Percentiles rank a stretch among this genome's conserved stretches.
These are phyloP conservation scores for Chaenocephalus aceratus DNA, from an alignment of 2,113 vertebrate genomes.

Conservation along the genomic window DNA sequence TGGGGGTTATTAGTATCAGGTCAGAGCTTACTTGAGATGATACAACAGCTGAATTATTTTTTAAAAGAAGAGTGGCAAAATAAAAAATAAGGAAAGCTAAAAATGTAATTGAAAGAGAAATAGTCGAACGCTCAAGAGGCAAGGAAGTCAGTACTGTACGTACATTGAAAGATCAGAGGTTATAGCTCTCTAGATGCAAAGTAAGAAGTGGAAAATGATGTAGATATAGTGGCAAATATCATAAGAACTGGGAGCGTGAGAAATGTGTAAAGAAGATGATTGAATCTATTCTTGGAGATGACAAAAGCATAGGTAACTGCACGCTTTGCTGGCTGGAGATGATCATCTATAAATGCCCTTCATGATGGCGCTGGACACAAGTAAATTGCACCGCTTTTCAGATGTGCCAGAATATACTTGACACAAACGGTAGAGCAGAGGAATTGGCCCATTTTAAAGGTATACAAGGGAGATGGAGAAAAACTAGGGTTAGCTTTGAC, in stretches of 20 bases:
- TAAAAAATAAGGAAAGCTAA: slow-evolving; percentile 20
- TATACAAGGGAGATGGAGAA: not conserved
- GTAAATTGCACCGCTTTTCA: not conserved
- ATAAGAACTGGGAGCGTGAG: not conserved
- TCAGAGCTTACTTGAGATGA: slow-evolving; percentile 28
- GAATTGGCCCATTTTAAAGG: slow-evolving; percentile 1
- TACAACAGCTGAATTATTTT: slow-evolving; percentile 6
- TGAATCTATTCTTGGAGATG: slow-evolving; percentile 8
- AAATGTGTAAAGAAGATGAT: slow-evolving; percentile 6
- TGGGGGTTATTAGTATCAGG: slow-evolving; percentile 3
- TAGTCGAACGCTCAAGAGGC: slow-evolving; percentile 4
- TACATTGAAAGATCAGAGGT: too few species aligned
- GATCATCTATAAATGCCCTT: slow-evolving; percentile 13
- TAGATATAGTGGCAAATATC: not conserved
- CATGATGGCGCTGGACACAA: not conserved
- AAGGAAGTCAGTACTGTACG: not conserved
- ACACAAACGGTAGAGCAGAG: slow-evolving; percentile 18
- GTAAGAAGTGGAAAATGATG: slow-evolving; percentile 10
- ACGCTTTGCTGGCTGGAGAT: not conserved
- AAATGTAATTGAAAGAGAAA: slow-evolving; percentile 20
- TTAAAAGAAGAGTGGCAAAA: not conserved
- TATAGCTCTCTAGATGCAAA: slow-evolving; percentile 14
- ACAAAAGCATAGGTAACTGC: not conserved
- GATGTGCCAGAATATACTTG: slow-evolving; percentile 17
- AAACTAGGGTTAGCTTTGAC: not conserved